These are phyloP conservation scores for Artemisiospiza belli DNA, from an alignment of 2,113 vertebrate genomes.

Conservation along the genomic window DNA sequence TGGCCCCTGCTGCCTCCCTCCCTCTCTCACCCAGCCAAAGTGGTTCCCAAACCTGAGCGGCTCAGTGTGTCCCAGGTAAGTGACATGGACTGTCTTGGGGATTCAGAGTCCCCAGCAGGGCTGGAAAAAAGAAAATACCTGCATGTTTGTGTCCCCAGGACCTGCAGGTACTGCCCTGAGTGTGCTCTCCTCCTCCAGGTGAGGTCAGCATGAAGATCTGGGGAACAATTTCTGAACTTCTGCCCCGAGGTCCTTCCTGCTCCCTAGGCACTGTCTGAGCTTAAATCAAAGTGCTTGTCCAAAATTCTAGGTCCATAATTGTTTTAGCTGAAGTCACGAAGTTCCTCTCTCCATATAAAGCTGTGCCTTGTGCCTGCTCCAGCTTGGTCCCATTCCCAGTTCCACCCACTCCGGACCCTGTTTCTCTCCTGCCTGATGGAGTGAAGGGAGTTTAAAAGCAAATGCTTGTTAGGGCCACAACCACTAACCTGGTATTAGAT, in stretches of 20 bases:
- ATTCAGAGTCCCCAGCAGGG: not conserved
- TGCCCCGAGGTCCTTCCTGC: not conserved
- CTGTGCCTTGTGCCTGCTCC: not conserved
- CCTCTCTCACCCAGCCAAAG: not conserved
- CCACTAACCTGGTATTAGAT: not conserved
- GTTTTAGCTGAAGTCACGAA: not conserved
- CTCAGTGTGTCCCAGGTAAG: not conserved
- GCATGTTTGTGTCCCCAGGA: not conserved
- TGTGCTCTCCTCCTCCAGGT: not conserved
- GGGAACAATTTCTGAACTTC: not conserved
- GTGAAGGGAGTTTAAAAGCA: not conserved
- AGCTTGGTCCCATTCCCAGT: not conserved
- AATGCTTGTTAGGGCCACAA: not conserved
- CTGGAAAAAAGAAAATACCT: not conserved
- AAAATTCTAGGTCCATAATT: not conserved
- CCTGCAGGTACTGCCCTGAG: not conserved
- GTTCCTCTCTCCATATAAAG: not conserved
- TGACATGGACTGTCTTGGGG: not conserved
- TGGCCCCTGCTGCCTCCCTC: not conserved
- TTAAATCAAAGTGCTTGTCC: not conserved
- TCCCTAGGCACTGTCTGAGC: not conserved
- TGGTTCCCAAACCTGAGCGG: not conserved
- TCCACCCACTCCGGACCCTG: not conserved
- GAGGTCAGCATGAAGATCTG: not conserved
- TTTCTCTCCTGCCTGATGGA: not conserved